Percentiles rank a stretch among this genome's conserved stretches.
These are phyloP conservation scores for Liposcelis brunnea DNA, from an alignment of 2,888 invertebrate species.

Conservation along the genomic window DNA sequence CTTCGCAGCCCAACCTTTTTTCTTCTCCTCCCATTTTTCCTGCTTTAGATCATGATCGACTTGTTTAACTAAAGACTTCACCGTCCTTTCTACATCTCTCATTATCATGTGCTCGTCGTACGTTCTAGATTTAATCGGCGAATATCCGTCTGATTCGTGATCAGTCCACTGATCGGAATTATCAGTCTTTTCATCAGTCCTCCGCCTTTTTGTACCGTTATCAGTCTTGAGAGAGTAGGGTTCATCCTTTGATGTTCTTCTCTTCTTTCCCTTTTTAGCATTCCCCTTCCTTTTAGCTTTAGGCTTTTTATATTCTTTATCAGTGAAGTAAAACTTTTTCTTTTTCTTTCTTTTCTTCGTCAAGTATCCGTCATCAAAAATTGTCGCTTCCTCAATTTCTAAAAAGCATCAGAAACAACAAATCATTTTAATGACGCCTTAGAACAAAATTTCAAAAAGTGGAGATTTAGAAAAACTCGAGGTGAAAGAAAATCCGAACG, in stretches of 20 bases:
- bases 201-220: no score
- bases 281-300: no score
- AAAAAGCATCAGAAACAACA: background rate
- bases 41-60: background rate
- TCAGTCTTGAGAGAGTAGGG: no score
- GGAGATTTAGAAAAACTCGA: background rate
- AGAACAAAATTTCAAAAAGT: background rate
- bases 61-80: background rate
- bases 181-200: no score
- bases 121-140: background rate
- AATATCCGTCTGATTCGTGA: background rate
- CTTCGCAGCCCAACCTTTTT: background rate
- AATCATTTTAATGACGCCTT: background rate
- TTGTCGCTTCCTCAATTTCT: slow-evolving; percentile 26
- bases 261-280: slow-evolving; percentile 15
- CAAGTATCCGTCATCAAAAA: slow-evolving; percentile 36
- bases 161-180: no score
- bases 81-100: background rate
- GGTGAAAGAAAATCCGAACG: background rate
- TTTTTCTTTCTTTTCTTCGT: slow-evolving; percentile 29
- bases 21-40: background rate
- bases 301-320: no score
- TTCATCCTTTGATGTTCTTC: background rate
- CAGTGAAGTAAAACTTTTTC: slow-evolving; percentile 17
- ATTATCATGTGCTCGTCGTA: background rate